Evolutionary conservation across 1,140 invertebrate genomes (phyloP), one percentile per base, ranked within the genome.

Genomic region (Chrysomallon squamiferum): DNA sequence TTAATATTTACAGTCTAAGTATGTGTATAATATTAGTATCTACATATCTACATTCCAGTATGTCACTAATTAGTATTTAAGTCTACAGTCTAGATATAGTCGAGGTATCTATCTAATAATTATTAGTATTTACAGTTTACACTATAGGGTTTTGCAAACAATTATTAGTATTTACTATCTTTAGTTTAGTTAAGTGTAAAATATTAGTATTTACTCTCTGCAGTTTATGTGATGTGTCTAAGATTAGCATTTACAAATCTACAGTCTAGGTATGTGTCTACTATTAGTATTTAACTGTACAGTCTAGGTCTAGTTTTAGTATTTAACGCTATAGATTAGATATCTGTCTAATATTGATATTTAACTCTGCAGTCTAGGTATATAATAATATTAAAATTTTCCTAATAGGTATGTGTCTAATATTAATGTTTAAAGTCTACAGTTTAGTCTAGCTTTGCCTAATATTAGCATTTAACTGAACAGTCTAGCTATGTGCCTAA

Each of bases 11-110:
- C n/a, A n/a, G n/a, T n/a, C n/a, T n/a, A n/a, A n/a, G n/a, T n/a
- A n/a, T n/a, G n/a, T n/a, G n/a, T n/a, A n/a, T n/a, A n/a, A n/a
- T n/a, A n/a, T n/a, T n/a, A n/a, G n/a, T 68, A 68, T 80, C 6
- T 81, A 80, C 67, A 76, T 18, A 78, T 59, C 63, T 75, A 0
- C 79, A 85, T 64, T 77, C 81, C 59, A 82, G 83, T 82, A 61
- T 75, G 65, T 41, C 4, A 45, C 25, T 65, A n/a, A n/a, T n/a
- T n/a, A n/a, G n/a, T 33, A 6, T 22, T 32, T 32, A 80, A 29
- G n/a, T 29, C 5, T 29, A 6, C 18, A n/a, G 18, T 5, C 22
- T 56, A 4, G 22, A 30, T 22, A 27, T 56, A 85, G 66, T 77
- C 81, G 57, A 83, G 83, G 83, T 83, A 59, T 74, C 65, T 43